Percentiles rank a stretch among this genome's conserved stretches.
These are phyloP conservation scores for Tiliacea aurago DNA, from an alignment of 2,888 invertebrate genomes.

Conservation along the genomic window DNA sequence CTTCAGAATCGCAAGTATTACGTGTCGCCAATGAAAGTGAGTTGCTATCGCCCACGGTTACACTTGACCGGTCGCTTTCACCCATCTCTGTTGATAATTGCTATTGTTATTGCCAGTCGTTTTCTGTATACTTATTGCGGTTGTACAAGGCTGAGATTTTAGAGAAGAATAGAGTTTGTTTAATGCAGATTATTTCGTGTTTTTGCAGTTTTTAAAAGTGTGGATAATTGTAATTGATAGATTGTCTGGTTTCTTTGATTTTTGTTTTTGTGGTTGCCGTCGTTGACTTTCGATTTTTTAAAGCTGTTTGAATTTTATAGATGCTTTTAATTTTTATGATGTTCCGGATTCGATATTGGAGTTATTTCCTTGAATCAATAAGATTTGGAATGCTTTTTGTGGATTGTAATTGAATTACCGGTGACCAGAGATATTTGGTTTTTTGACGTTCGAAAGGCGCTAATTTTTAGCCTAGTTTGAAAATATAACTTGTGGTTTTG, in stretches of 20 bases:
- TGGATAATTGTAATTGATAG: constrained; percentile 38
- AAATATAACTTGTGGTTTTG: no score
- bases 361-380: constrained; percentile 4
- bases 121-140: constrained; percentile 39
- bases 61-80: constrained; percentile 80
- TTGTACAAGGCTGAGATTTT: constrained; percentile 24
- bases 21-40: constrained; percentile 61
- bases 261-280: constrained; percentile 21
- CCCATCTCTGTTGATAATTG: constrained; percentile 65
- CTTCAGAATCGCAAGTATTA: constrained; percentile 40
- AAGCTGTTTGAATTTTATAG: constrained; percentile 21
- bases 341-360: background rate
- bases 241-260: constrained; percentile 16
- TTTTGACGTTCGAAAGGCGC: no score
- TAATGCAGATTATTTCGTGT: constrained; percentile 30
- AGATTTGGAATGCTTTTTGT: background rate
- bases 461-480: no score
- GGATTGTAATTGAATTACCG: background rate
- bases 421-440: no score
- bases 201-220: constrained; percentile 43
- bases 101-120: constrained; percentile 49
- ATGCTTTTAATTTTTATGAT: constrained; percentile 9
- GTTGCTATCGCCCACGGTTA: constrained; percentile 50
- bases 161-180: constrained; percentile 24
- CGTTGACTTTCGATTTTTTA: constrained; percentile 39